These are phyloP conservation scores for Chloroceryle amazona DNA, from an alignment of 2,797 vertebrate species.

Conservation along the genomic window DNA sequence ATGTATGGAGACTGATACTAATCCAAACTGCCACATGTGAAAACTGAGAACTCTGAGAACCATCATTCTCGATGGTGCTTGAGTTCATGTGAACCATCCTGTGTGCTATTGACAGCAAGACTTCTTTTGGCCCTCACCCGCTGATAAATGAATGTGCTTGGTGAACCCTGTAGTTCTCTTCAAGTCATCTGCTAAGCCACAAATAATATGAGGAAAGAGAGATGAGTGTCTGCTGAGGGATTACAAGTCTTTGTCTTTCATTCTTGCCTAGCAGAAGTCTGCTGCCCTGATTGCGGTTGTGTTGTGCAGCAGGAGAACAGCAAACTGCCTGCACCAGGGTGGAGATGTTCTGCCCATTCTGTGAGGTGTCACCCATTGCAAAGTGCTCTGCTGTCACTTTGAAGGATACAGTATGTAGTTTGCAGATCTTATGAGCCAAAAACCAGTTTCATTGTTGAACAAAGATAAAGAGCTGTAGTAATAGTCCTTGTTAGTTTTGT, in stretches of 20 bases:
- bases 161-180: slow-evolving; percentile 51
- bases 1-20: slow-evolving; percentile 29
- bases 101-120: background rate
- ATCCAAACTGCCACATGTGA: slow-evolving; percentile 29
- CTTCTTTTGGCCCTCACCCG: background rate
- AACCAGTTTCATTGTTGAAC: background rate
- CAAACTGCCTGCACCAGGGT: background rate
- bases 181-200: slow-evolving; percentile 23
- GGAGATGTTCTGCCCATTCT: background rate
- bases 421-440: background rate
- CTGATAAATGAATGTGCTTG: slow-evolving; percentile 43
- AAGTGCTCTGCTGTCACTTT: background rate
- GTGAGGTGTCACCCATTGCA: background rate
- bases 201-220: slow-evolving; percentile 33
- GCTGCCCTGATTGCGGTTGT: background rate
- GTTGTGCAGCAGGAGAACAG: background rate
- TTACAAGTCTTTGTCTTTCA: background rate
- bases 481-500: background rate
- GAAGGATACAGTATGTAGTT: background rate
- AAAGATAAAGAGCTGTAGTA: background rate
- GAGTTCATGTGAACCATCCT: background rate
- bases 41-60: slow-evolving; percentile 75
- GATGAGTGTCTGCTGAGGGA: background rate
- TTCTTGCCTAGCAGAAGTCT: background rate
- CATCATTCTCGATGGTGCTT: background rate